Evolutionary conservation across 1,140 invertebrate genomes (phyloP), one percentile per base, ranked within the genome.

Genomic region (Dendroctonus valens): DNA sequence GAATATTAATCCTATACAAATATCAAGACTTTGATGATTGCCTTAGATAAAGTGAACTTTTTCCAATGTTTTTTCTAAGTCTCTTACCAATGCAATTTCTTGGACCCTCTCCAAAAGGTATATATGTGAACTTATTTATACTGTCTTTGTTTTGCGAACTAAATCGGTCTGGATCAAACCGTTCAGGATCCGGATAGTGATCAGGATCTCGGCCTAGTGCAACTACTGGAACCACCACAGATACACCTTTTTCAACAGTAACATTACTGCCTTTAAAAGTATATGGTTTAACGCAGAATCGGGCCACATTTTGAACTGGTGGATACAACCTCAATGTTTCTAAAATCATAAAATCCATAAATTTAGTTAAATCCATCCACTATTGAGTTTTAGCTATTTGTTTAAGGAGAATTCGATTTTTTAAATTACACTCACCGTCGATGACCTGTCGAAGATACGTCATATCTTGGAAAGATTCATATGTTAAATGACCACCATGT

Each of bases 301-400:
- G 77, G 65, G 83, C 83, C 0, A 89, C 70, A 39, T 83, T 76
- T 0, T 82, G 80, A 59, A 86, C 72, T 1, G 85, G 81, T 52
- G 89, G 86, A 75, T 87, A 84, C 69, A 84, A 84, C 39, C 89
- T 80, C 68, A 90, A 76, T 1, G 87, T 87, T 67, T 73, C 72
- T 73, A 50, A 44, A 73, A 41, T 40, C 5, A 0, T 7, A 40
- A 49, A 41, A 49, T 50, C 8, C n/a, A 48, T 60, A 40, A 2
- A n/a, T 9, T 52, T 52, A n/a, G 1, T 52, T 12, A 2, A 52
- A 15, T 52, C 8, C 15, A 0, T 52, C 11, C 7, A 5, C 8
- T 55, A 9, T 9, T 38, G 40, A 55, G 38, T 9, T 3, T 1
- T n/a, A 52, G 8, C 15, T 52, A 52, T 52, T n/a, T 8, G 3